A percentile compares a stretch with the other conserved stretches of the same genome.
These are phyloP conservation scores for Nematolebias whitei DNA, from an alignment of 2,113 vertebrate genomes.

Conservation along the genomic window DNA sequence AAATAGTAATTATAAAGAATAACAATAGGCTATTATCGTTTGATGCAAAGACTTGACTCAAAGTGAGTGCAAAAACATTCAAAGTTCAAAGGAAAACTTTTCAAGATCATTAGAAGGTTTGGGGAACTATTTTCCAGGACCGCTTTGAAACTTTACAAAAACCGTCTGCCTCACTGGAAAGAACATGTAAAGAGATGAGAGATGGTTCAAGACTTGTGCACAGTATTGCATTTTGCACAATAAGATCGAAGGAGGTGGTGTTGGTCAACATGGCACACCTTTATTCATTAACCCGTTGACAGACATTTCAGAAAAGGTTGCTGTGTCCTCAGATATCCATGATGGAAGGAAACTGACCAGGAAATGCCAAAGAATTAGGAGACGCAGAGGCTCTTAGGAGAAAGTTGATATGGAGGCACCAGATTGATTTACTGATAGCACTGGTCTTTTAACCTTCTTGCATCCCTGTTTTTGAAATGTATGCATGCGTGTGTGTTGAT, in stretches of 20 bases:
- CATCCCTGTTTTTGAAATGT: slow-evolving; percentile 40
- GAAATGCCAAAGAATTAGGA: slow-evolving; percentile 78
- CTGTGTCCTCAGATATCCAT: slow-evolving; percentile 39
- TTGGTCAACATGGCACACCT: slow-evolving; percentile 39
- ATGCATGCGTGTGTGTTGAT: slow-evolving; percentile 5
- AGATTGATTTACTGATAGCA: slow-evolving; percentile 77
- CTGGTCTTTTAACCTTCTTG: slow-evolving; percentile 65
- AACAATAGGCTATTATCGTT: too few relatives aligned
- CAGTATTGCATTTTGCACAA: neutral
- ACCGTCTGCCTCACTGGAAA: too few relatives aligned
- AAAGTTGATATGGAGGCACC: slow-evolving; percentile 72
- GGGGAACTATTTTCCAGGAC: neutral
- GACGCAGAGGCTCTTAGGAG: slow-evolving; percentile 62
- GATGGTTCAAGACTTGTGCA: too few relatives aligned
- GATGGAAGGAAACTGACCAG: slow-evolving; percentile 69
- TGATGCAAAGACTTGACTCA: too few relatives aligned
- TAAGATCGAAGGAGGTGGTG: slow-evolving; percentile 28
- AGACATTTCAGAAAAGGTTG: slow-evolving; percentile 56
- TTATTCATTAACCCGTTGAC: slow-evolving; percentile 60
- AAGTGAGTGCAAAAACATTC: too few relatives aligned
- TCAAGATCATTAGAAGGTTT: neutral
- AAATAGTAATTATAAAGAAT: too few relatives aligned
- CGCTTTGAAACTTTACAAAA: neutral
- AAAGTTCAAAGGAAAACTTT: too few relatives aligned
- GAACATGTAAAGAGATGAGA: too few relatives aligned